Evolutionary conservation across 1,140 invertebrate species (phyloP).

Genomic region (Pseudomyrmex cubaensis): DNA sequence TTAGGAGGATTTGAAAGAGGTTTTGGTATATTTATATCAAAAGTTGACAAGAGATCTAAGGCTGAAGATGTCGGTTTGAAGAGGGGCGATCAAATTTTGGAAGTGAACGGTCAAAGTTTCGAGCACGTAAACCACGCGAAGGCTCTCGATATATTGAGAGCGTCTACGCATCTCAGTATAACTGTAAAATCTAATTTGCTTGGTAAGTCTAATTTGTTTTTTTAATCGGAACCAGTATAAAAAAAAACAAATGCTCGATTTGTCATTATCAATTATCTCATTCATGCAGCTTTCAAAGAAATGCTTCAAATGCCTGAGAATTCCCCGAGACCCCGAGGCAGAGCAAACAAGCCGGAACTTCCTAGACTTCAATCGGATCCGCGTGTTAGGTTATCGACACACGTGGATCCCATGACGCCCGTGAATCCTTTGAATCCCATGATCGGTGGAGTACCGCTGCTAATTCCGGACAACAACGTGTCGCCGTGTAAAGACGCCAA

Average conservation of each 20-base stretch:
- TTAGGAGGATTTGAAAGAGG: slow-evolving; percentile 96
- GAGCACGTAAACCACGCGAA: slow-evolving; percentile 95
- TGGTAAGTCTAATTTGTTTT: slow-evolving; percentile 78
- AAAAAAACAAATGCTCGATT: slow-evolving; percentile 10
- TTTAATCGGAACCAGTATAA: neutral
- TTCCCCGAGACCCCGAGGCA: slow-evolving; percentile 89
- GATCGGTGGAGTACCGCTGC: slow-evolving; percentile 79
- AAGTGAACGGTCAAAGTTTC: slow-evolving; percentile 99
- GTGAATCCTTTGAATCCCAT: slow-evolving; percentile 81
- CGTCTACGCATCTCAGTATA: slow-evolving; percentile 97
- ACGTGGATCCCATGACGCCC: slow-evolving; percentile 83
- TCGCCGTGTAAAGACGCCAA: slow-evolving; percentile 87
- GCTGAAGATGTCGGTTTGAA: slow-evolving; percentile 98
- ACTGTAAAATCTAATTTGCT: slow-evolving; percentile 99
- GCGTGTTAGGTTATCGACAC: slow-evolving; percentile 88
- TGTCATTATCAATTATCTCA: slow-evolving; percentile 56
- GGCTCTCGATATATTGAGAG: slow-evolving; percentile 96
- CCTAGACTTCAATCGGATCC: slow-evolving; percentile 88
- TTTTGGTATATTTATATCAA: slow-evolving; percentile 97
- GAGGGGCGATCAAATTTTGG: slow-evolving; percentile 98
- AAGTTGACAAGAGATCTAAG: slow-evolving; percentile 96
- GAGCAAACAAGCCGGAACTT: slow-evolving; percentile 87
- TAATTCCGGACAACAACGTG: slow-evolving; percentile 80
- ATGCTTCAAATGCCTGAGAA: slow-evolving; percentile 95
- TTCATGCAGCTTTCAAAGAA: slow-evolving; percentile 89